These are phyloP conservation scores for Apocrypta bakeri DNA, from an alignment of 1,140 invertebrate species.

Conservation along the genomic window DNA sequence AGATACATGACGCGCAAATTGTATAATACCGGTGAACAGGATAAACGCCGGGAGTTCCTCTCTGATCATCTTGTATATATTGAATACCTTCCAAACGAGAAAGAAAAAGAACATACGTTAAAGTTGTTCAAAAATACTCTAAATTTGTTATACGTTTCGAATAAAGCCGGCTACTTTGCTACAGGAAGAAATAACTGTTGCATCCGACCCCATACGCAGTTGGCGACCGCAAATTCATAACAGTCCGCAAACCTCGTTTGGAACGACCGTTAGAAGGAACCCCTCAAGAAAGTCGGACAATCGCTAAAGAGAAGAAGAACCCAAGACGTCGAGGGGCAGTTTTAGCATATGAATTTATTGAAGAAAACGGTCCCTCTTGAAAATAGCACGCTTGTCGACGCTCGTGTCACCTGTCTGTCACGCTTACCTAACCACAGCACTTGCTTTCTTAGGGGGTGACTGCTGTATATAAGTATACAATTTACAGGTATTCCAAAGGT, in stretches of 20 bases:
- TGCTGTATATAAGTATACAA: not conserved
- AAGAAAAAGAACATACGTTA: no score
- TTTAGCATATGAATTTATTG: constrained; percentile 11
- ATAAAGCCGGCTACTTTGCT: not conserved
- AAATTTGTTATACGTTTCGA: not conserved
- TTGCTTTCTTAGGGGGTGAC: not conserved
- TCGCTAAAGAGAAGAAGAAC: not conserved
- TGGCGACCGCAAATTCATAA: not conserved
- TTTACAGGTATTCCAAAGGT: not conserved
- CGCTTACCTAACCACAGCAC: constrained; percentile 60
- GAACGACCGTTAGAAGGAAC: not conserved
- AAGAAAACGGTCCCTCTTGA: not conserved
- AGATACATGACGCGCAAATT: not conserved
- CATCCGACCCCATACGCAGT: not conserved
- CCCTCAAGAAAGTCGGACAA: not conserved
- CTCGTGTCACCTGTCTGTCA: constrained; percentile 74
- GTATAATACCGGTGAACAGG: not conserved
- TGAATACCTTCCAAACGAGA: no score
- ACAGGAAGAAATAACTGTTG: not conserved
- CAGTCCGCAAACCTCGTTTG: not conserved
- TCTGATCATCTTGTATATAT: not conserved
- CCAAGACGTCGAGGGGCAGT: not conserved
- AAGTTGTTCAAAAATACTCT: not conserved
- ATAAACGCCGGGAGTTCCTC: not conserved
- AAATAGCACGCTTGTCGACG: constrained; percentile 60